Percentiles rank a stretch among this genome's conserved stretches.
Conservation (phyloP, 2,888 invertebrate species). For the Hirtodrosophila duncani region DNA sequence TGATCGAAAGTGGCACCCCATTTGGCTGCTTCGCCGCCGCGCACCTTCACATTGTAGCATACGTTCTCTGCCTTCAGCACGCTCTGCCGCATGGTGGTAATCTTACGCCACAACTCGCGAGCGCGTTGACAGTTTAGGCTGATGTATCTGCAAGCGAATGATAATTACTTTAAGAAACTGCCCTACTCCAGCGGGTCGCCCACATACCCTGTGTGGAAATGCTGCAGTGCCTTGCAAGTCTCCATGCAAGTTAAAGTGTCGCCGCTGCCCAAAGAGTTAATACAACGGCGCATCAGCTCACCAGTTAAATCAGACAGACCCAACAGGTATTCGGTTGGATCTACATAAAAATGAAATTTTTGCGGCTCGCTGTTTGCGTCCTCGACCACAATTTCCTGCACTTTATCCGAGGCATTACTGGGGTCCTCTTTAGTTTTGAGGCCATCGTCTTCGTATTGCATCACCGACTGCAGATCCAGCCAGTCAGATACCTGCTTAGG, state of each 20-base stretch:
- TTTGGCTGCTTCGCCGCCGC: constrained; percentile 86
- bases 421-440: constrained; percentile 6
- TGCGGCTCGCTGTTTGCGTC: background rate
- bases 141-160: constrained; percentile 71
- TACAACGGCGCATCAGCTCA: constrained; percentile 93
- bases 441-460: constrained; percentile 77
- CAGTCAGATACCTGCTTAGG: constrained; percentile 81
- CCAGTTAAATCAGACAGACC: constrained; percentile 93
- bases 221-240: constrained; percentile 85
- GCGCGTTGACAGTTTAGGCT: constrained; percentile 79
- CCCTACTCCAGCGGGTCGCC: background rate
- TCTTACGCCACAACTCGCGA: constrained; percentile 85
- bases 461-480: constrained; percentile 80
- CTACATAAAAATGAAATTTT: constrained; percentile 73
- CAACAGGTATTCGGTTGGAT: constrained; percentile 82
- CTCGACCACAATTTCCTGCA: constrained; percentile 1
- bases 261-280: constrained; percentile 88
- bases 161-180: background rate
- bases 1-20: constrained; percentile 79
- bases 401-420: constrained; percentile 15
- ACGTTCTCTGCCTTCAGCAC: constrained; percentile 90
- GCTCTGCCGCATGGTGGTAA: constrained; percentile 85
- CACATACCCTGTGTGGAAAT: constrained; percentile 73
- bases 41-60: constrained; percentile 87
- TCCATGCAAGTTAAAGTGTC: constrained; percentile 85